Evolutionary conservation across 2,888 invertebrate species (phyloP).

Genomic region (Chalcosyrphus nemorum): DNA sequence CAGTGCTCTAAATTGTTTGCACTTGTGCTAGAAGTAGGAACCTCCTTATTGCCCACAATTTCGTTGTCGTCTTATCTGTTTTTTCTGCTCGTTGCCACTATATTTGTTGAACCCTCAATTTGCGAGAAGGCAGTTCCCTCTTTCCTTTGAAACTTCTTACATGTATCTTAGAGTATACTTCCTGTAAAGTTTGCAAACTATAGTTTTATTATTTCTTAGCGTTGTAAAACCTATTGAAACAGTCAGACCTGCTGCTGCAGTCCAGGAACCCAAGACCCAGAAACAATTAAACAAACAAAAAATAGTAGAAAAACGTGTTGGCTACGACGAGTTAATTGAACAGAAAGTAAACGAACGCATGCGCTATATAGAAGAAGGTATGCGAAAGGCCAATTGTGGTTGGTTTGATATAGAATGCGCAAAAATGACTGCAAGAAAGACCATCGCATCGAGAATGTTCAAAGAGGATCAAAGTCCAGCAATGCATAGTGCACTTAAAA

Average conservation of each 20-base stretch:
- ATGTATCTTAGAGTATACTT: not conserved
- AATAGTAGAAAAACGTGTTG: not conserved
- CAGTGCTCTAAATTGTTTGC: no score
- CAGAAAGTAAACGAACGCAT: not conserved
- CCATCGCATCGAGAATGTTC: not conserved
- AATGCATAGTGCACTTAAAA: not conserved
- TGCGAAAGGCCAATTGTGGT: not conserved
- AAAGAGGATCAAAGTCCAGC: not conserved
- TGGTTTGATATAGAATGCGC: constrained; percentile 22
- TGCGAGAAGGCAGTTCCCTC: no score
- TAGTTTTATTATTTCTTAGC: constrained; percentile 25
- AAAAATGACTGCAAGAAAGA: not conserved
- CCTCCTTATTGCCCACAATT: no score
- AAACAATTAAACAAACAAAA: not conserved
- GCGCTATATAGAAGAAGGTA: not conserved
- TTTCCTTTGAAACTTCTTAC: no score
- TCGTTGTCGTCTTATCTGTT: no score
- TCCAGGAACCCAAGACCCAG: constrained; percentile 3
- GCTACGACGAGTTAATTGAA: not conserved
- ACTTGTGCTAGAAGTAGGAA: no score
- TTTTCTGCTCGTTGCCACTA: no score
- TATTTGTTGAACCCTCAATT: no score
- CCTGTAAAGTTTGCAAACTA: constrained; percentile 10
- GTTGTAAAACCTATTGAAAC: constrained; percentile 1
- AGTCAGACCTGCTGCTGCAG: not conserved